Conservation (phyloP, 2,113 vertebrate species). For the Willisornis vidua region DNA sequence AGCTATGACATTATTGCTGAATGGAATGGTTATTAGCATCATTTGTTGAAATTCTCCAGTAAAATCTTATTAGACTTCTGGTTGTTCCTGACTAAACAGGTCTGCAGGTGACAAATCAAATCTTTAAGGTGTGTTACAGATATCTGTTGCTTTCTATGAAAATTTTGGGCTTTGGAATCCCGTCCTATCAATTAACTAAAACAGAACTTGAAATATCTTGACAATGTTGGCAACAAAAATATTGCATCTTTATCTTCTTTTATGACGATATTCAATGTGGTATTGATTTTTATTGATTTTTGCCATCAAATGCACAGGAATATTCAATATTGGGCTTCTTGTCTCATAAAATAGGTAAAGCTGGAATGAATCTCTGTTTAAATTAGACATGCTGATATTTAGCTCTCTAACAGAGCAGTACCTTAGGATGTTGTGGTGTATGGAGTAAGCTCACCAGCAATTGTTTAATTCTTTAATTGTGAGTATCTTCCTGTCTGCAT, state of each 20-base stretch:
- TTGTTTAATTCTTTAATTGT: neutral
- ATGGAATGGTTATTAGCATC: neutral
- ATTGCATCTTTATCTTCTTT: neutral
- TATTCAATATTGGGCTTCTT: neutral
- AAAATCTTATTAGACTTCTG: neutral
- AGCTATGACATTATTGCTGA: neutral
- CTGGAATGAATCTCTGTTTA: neutral
- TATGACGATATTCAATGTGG: neutral
- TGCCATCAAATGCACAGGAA: neutral
- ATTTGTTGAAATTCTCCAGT: neutral
- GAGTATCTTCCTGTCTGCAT: neutral
- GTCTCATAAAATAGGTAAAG: slow-evolving; percentile 11
- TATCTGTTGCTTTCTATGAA: neutral
- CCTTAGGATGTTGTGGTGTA: neutral
- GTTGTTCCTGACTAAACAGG: neutral
- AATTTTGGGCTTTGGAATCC: neutral
- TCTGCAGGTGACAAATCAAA: neutral
- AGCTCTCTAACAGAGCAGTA: neutral
- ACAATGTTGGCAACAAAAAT: neutral
- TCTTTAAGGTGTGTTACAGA: neutral
- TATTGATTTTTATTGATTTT: neutral
- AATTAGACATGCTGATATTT: neutral
- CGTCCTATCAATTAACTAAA: neutral
- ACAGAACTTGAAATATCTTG: neutral
- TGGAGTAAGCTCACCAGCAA: neutral